A percentile compares a stretch with the other conserved stretches of the same genome.
Conservation (phyloP, 2,113 vertebrate genomes). For the Uria aalge region DNA sequence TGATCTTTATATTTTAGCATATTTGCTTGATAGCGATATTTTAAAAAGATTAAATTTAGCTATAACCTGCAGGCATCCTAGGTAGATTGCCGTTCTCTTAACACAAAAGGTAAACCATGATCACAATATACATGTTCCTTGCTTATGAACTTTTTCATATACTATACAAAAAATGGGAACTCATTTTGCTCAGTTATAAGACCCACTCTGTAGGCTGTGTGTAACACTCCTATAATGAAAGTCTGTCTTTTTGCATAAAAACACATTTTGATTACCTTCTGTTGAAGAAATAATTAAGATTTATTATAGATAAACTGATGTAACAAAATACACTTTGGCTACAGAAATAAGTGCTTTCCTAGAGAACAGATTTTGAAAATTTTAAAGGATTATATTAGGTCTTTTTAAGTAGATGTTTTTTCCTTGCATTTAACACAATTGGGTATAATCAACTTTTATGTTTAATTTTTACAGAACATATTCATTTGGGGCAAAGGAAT, state of each 20-base stretch:
- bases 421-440: neutral
- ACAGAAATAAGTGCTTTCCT: neutral
- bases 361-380: neutral
- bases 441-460: neutral
- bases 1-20: neutral
- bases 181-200: neutral
- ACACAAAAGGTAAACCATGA: neutral
- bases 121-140: neutral
- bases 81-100: slow-evolving; percentile 1
- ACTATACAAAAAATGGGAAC: neutral
- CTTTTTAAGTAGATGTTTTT: neutral
- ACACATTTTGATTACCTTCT: neutral
- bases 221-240: neutral
- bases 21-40: slow-evolving; percentile 9
- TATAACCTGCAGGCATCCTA: neutral
- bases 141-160: neutral
- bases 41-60: slow-evolving; percentile 38
- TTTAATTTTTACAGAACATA: neutral
- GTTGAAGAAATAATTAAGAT: neutral
- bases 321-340: neutral
- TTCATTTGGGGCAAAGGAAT: neutral
- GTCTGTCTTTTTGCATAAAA: neutral
- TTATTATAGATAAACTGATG: neutral
- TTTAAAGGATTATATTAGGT: neutral
- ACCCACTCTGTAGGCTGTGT: neutral